Evolutionary conservation across 35 echinoderm and acorn worm species (phyloP).

Genomic region (Ophioderma brevispina): DNA sequence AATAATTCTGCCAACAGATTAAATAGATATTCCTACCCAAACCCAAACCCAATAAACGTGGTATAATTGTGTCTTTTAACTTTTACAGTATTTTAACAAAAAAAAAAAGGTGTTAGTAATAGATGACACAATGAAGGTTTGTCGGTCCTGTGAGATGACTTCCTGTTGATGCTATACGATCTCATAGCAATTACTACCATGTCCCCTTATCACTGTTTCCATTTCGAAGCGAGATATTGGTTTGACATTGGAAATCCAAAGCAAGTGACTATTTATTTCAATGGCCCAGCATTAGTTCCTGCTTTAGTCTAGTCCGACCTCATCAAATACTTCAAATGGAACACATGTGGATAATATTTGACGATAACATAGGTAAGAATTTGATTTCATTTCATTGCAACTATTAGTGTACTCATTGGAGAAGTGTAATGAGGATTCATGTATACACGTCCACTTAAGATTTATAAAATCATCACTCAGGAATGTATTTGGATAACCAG

Average conservation of each 20-base stretch:
- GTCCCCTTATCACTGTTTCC: slow-evolving; percentile 44
- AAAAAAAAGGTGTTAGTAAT: slow-evolving; percentile 22
- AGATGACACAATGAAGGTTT: neutral
- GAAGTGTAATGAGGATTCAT: neutral
- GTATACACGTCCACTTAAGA: neutral
- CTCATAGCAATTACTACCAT: slow-evolving; percentile 45
- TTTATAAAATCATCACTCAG: no score
- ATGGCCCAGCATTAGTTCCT: slow-evolving; percentile 69
- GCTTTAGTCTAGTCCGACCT: slow-evolving; percentile 55
- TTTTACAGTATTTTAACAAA: slow-evolving; percentile 46
- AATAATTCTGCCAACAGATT: no score
- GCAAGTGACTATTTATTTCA: slow-evolving; percentile 66
- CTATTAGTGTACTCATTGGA: neutral
- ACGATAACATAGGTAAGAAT: slow-evolving; percentile 59
- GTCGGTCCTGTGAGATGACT: slow-evolving; percentile 2
- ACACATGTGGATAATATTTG: slow-evolving; percentile 81
- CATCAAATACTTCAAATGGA: slow-evolving; percentile 64
- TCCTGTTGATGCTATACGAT: slow-evolving; percentile 6
- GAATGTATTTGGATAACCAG: neutral
- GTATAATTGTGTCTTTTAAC: neutral
- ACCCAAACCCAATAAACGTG: no score
- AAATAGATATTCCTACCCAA: no score
- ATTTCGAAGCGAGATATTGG: slow-evolving; percentile 57
- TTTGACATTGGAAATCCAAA: neutral
- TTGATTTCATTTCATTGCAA: no score